phyloP scores from a whole-genome alignment of 2,797 vertebrate species.

The Darevskia nairensis region DNA sequence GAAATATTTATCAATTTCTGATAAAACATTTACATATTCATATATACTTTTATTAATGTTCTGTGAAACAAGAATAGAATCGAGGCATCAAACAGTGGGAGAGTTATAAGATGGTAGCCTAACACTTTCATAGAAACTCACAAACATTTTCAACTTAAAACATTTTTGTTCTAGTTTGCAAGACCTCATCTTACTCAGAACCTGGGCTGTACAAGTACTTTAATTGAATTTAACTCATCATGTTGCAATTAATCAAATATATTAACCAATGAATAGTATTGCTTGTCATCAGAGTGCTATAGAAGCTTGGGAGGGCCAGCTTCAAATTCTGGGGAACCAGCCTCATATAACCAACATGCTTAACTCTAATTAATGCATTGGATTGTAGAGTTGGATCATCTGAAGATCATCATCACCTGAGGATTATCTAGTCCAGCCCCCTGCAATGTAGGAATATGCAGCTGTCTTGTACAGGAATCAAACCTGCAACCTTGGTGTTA shows the following conservation, averaged over 20 bases:
- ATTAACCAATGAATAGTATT: not conserved
- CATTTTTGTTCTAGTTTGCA: not conserved
- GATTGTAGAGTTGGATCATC: too few species aligned
- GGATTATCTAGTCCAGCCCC: too few species aligned
- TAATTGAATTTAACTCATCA: not conserved
- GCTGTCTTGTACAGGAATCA: too few species aligned
- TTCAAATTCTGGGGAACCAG: not conserved
- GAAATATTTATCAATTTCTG: slow-evolving; percentile 34
- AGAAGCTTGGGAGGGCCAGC: not conserved
- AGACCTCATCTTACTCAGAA: not conserved
- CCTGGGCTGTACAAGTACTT: not conserved
- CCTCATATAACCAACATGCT: too few species aligned
- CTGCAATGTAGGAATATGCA: too few species aligned
- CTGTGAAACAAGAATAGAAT: slow-evolving; percentile 27
- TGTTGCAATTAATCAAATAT: not conserved
- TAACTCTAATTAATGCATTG: too few species aligned
- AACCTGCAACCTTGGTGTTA: too few species aligned
- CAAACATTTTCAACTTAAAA: not conserved
- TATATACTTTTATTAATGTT: slow-evolving; percentile 10
- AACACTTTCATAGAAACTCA: not conserved
- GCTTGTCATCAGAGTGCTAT: not conserved
- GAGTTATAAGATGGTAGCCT: not conserved
- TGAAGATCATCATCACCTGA: too few species aligned
- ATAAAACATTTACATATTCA: not conserved
- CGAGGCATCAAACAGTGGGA: not conserved